Base-by-base conservation (phyloP, 2,797 vertebrate genomes). In the Scleropages formosus region DNA sequence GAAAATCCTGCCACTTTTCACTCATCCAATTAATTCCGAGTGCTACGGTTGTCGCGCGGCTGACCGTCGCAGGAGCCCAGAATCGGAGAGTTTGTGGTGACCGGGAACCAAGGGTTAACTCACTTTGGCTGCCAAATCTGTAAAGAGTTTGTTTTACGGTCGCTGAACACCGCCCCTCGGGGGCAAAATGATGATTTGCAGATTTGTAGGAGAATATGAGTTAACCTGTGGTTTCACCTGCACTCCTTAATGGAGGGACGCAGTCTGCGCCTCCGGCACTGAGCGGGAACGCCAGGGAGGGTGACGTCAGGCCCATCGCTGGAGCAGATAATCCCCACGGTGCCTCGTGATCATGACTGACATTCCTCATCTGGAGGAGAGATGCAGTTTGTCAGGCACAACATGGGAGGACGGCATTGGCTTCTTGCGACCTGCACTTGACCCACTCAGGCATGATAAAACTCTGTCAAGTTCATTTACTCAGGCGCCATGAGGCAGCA, bases 21-120 rank as follows among this genome's bases (percentile, higher is more conserved):
- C n/a, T n/a, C n/a, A n/a, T n/a, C 56, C 47, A 70, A 51, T 70
- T 56, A 70, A 70, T 68, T 53, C 49, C 13, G 24, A 56, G 68
- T 11, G 20, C 24, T 8, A 16, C 56, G 26, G 26, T 0, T 56
- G 49, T 31, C 27, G 68, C 16, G 1, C 2, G 24, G 68, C 24
- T 51, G n/a, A 11, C 22, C 1, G 4, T 1, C 7, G n/a, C 4
- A 12, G 68, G 46, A 15, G n/a, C n/a, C n/a, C 7, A 49, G 16
- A n/a, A 22, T 47, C 8, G 15, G 68, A 18, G 16, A 56, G 7
- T 31, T n/a, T 12, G 51, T 1, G 51, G 24, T 26, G 12, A 27
- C 49, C 15, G 9, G 1, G 39, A 51, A 71, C 68, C 15, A n/a
- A 49, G n/a, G 68, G 26, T 71, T 58, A 47, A 58, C 58, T 71